A percentile compares a stretch with the other conserved stretches of the same genome.
phyloP scores from a whole-genome alignment of 2,797 vertebrate species.

The Acridotheres tristis region DNA sequence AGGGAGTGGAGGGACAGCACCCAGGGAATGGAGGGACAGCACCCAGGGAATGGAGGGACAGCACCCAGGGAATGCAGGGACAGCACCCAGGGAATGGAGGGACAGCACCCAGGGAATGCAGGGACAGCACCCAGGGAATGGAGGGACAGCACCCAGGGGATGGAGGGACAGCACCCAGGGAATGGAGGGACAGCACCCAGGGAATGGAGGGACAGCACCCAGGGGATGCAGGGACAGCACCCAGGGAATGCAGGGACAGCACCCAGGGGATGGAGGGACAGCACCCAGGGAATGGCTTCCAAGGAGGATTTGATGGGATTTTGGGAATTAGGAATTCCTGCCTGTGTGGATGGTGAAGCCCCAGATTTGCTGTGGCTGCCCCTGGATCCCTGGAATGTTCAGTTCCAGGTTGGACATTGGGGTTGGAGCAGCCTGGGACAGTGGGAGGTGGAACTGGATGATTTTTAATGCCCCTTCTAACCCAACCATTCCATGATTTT shows the following conservation, averaged over 20 bases:
- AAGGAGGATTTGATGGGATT: accelerated
- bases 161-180: not conserved
- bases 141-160: no score
- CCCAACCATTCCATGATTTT: no score
- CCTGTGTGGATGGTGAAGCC: not conserved
- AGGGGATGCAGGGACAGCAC: accelerated
- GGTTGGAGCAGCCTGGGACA: not conserved
- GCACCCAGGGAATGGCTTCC: not conserved
- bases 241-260: not conserved
- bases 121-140: no score
- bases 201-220: not conserved
- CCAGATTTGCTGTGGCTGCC: not conserved
- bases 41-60: no score
- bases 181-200: accelerated
- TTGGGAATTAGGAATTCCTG: not conserved
- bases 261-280: not conserved
- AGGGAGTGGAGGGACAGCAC: no score
- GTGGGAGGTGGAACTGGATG: not conserved
- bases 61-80: no score
- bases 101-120: no score
- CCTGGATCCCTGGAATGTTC: not conserved
- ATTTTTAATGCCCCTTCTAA: no score
- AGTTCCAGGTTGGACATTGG: not conserved
- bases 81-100: no score
- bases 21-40: no score